phyloP scores from a whole-genome alignment of 2,888 invertebrate genomes.

The Calameuta pallipes region DNA sequence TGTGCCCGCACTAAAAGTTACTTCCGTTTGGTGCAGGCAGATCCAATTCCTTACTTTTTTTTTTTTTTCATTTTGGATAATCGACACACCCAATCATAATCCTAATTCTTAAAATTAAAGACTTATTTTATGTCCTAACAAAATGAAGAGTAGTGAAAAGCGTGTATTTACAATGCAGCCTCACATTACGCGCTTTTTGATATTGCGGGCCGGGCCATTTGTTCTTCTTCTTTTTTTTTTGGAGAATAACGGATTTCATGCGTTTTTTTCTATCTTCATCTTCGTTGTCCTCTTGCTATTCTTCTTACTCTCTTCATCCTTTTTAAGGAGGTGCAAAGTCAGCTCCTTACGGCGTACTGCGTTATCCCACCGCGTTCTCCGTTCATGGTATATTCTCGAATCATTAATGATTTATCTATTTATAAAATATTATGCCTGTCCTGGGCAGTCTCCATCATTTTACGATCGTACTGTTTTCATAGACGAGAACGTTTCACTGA shows the following conservation, averaged over 20 bases:
- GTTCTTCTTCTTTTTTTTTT: neutral
- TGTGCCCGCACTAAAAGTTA: neutral
- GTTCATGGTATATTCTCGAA: neutral
- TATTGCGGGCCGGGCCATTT: constrained; percentile 22
- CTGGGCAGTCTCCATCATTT: neutral
- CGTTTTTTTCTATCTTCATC: neutral
- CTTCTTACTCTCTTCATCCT: neutral
- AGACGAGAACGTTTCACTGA: neutral
- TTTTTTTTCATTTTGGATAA: neutral
- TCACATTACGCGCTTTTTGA: constrained; percentile 35
- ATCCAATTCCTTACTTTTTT: neutral
- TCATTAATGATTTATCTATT: neutral
- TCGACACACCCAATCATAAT: constrained; percentile 9
- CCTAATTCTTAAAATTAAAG: constrained; percentile 25
- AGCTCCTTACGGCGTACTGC: neutral
- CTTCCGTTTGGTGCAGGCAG: neutral
- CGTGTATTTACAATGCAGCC: constrained; percentile 51
- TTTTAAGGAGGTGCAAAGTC: neutral
- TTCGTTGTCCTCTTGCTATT: neutral
- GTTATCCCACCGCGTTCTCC: neutral
- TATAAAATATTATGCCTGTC: neutral
- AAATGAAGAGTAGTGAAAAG: constrained; percentile 39
- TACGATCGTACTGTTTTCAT: neutral
- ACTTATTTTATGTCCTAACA: constrained; percentile 1
- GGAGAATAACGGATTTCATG: neutral